Percentiles rank a stretch among this genome's conserved stretches.
phyloP scores from a whole-genome alignment of 2,888 invertebrate genomes.

The Gibbula magus region DNA sequence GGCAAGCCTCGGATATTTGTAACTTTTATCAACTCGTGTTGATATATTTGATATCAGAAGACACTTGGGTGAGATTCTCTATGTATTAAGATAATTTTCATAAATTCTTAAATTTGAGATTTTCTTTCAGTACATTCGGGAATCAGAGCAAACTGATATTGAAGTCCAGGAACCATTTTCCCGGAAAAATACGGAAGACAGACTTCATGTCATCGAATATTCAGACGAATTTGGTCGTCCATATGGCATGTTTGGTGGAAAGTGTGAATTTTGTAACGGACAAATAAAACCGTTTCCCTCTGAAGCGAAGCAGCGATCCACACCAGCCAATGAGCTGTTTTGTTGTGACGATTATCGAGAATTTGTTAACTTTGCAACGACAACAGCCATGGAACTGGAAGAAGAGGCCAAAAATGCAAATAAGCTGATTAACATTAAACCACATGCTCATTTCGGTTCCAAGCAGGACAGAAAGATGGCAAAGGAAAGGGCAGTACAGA shows the following conservation, averaged over 20 bases:
- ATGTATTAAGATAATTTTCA: neutral
- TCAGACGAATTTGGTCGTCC: slow-evolving; percentile 50
- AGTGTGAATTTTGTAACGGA: slow-evolving; percentile 71
- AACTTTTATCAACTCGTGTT: too few relatives aligned
- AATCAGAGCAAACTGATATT: slow-evolving; percentile 60
- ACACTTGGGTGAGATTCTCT: too few relatives aligned
- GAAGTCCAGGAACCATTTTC: slow-evolving; percentile 43
- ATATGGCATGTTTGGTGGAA: slow-evolving; percentile 60
- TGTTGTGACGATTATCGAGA: slow-evolving; percentile 73
- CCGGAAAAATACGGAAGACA: slow-evolving; percentile 11
- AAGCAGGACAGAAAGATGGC: slow-evolving; percentile 70
- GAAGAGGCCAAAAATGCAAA: slow-evolving; percentile 52
- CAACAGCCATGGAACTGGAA: slow-evolving; percentile 53
- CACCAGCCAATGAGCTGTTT: slow-evolving; percentile 68
- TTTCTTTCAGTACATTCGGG: slow-evolving; percentile 59
- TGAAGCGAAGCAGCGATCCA: slow-evolving; percentile 65
- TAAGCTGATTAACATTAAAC: slow-evolving; percentile 65
- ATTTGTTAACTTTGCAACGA: slow-evolving; percentile 69
- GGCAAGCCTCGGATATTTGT: too few relatives aligned
- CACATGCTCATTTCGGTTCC: slow-evolving; percentile 69
- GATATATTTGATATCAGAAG: neutral
- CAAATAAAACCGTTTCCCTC: slow-evolving; percentile 69
- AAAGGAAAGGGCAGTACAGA: slow-evolving; percentile 70
- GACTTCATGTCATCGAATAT: slow-evolving; percentile 33
- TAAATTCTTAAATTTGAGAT: neutral